Conservation (phyloP, 1,140 invertebrate genomes). For the Drosophila pallidifrons region DNA sequence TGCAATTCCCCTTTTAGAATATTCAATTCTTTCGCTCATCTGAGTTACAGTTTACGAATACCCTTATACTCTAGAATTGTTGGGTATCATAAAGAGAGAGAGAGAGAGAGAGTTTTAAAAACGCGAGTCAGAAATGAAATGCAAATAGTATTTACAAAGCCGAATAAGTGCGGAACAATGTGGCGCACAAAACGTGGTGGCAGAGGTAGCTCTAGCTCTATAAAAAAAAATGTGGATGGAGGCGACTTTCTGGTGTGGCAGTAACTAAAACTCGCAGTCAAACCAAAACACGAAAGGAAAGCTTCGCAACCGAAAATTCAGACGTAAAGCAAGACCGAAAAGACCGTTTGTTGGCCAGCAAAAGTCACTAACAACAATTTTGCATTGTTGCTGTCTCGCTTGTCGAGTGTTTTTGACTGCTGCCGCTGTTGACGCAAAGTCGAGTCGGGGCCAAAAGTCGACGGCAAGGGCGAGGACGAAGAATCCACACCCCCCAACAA, state of each 20-base stretch:
- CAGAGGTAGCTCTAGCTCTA: too few species aligned
- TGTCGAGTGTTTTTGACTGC: slow-evolving; percentile 65
- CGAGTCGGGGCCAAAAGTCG: not conserved
- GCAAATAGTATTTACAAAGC: slow-evolving; percentile 81
- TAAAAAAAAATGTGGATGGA: too few species aligned
- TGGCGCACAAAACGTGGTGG: slow-evolving; percentile 16
- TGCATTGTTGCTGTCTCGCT: slow-evolving; percentile 63
- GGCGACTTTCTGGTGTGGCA: not conserved
- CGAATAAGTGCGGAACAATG: slow-evolving; percentile 74
- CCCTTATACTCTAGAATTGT: too few species aligned
- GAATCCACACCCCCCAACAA: slow-evolving; percentile 11
- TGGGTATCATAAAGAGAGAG: too few species aligned
- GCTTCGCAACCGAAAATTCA: too few species aligned
- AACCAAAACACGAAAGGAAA: slow-evolving; percentile 6
- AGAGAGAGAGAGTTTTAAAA: not conserved
- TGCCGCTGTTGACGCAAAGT: slow-evolving; percentile 77
- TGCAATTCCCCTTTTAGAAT: too few species aligned
- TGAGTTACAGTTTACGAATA: too few species aligned
- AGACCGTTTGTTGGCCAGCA: slow-evolving; percentile 42
- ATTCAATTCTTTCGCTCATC: too few species aligned
- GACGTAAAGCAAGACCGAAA: not conserved
- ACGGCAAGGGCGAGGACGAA: not conserved
- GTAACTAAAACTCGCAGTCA: slow-evolving; percentile 2
- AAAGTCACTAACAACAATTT: slow-evolving; percentile 78
- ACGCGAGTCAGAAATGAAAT: slow-evolving; percentile 65